Evolutionary conservation across 2,888 invertebrate species (phyloP), one percentile per base, ranked within the genome.

Genomic region (Agrochola lychnidis): DNA sequence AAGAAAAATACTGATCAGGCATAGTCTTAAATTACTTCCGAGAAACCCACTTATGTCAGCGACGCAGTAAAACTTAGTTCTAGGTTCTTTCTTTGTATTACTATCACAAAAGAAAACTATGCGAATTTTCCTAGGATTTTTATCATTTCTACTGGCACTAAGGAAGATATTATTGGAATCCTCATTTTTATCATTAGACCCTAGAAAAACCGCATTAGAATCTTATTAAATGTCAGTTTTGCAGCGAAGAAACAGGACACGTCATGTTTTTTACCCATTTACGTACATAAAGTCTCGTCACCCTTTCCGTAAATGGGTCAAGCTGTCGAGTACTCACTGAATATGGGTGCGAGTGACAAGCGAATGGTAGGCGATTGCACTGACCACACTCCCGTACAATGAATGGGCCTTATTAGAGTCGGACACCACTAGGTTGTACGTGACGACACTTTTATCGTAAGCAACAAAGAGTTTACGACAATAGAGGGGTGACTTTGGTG

Each of bases 271-370:
- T 62, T 12, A 51, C 61, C 42, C 42, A 68, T 57, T 69, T 30
- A 61, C 61, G 36, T 45, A 48, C 56, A 56, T 59, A 48, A 59
- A 30, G 48, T 14, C 51, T 64, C 63, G 48, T 72, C 76, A 70
- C 56, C 61, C 53, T 57, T 81, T 57, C 57, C n/a, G 70, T 67
- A 81, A 81, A 72, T 76, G 57, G 81, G 81, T 81, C 77, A 81
- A 70, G 51, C 66, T 67, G 69, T 59, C 70, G 57, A 67, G 53
- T 77, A 45, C 62, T 76, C 71, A 67, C 25, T 76, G 80, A 71
- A 80, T 75, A 62, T 53, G 42, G 57, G 59, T 69, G 70, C 76
- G 56, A 76, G 71, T 81, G 76, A 81, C 59, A 76, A 71, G 68
- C 68, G 71, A 53, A 30, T 42, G 40, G 63, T 40, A 53, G 30